Base-by-base conservation (phyloP, 2,888 invertebrate genomes). In the Epistrophe eligans region DNA sequence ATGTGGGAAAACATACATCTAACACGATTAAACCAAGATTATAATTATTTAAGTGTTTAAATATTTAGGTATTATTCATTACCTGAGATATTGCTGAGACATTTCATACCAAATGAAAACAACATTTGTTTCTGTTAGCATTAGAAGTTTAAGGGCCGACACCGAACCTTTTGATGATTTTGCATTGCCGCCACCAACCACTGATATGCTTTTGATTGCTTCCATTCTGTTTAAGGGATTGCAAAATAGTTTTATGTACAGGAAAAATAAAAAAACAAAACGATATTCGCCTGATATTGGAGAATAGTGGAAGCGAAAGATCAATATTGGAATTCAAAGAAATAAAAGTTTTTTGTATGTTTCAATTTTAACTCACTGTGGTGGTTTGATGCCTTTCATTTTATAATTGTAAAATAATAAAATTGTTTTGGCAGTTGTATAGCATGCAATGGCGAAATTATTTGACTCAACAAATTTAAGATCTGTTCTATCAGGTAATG, bases 101-200 rank as follows among this genome's bases (percentile, higher is more conserved):
- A 91, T 91, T 84, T 93, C 92, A 79, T 92, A 92, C 93, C 93
- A 93, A 6, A 93, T 88, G 74, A 90, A 93, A 4, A 93, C 87
- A 8, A 91, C 91, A 89, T 92, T 92, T 0, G 91, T 91, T 77
- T 91, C 89, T 0, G 92, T 93, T 6, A 93, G 81, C 88, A 93
- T 89, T 19, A 92, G 77, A 4, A 93, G 80, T 77, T 91, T 91
- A 3, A 92, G 84, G 9, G 91, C 91, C 2, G 91, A 90, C 7
- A 90, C 91, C 0, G 90, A 89, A 15, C 91, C 91, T 52, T 91
- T 92, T 5, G 90, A 80, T 24, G 89, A 85, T 77, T 90, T 91
- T 67, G 89, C 88, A 4, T 88, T 79, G 10, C 92, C 90, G 9
- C 92, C 92, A 8, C 90, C 92, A 82, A 90, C 89, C 11, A 92